Evolutionary conservation across 2,113 vertebrate species (phyloP), one percentile per base, ranked within the genome.

Genomic region (Odocoileus hemionus): DNA sequence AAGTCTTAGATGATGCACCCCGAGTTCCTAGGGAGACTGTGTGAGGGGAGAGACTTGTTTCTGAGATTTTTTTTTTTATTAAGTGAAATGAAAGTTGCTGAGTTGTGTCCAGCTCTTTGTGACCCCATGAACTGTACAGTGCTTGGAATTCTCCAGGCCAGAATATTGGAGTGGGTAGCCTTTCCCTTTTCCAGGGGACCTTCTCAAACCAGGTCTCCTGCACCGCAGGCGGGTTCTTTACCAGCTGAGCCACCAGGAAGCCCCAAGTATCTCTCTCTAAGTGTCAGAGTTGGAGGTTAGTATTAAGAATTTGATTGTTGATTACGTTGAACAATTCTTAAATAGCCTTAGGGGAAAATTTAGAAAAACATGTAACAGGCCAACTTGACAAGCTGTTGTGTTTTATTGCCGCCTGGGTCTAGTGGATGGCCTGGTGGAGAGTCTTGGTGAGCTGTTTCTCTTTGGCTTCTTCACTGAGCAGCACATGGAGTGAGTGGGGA

Each of bases 231-330:
- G 9, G n/a, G 12, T 39, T 70, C 67, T 39, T 39, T 3, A 70
- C 6, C 67, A 70, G 19, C 67, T 39, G 67, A 23, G 19, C 19
- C n/a, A 23, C n/a, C 67, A 6, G n/a, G 67, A 39, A 23, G 19
- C 19, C 67, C 67, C n/a, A 12, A 39, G 64, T 70, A 11, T 25
- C 23, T 25, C 55, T 70, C n/a, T 36, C 64, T 12, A 39, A 39
- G 67, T 23, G 12, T 70, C 19, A 70, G 19, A 82, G 33, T 92
- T 94, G 67, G 47, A 83, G 36, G n/a, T 79, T 70, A 50, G 87
- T 96, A 74, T 45, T 89, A 86, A 85, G 76, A 96, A 95, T 95
- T 67, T 87, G 52, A 76, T 92, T 90, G 70, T 91, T 60, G 6
- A 43, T 91, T 89, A 55, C 1, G 54, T 95, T 86, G 30, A 90